Evolutionary conservation across 2,797 vertebrate genomes (phyloP).

Genomic region (Tauraco hartlaubi): DNA sequence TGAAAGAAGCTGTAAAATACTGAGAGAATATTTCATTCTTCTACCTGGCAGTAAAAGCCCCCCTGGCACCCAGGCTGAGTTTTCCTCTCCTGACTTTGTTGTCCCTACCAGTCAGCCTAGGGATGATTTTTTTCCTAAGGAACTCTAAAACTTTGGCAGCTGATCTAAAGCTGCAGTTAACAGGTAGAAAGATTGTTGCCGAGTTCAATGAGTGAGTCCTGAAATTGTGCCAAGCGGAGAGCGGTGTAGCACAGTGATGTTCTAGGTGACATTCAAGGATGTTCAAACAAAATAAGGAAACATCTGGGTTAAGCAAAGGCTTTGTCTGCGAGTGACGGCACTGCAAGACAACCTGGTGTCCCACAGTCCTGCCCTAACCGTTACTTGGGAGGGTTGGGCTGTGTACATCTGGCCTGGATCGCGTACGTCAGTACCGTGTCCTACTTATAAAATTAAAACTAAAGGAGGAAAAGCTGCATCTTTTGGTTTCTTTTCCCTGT

Average conservation of each 20-base stretch:
- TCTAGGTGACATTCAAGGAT: neutral
- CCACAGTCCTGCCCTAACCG: neutral
- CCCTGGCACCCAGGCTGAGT: neutral
- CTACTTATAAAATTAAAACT: neutral
- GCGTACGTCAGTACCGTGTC: rapidly evolving
- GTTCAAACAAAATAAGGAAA: slow-evolving; percentile 6
- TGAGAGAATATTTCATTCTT: neutral
- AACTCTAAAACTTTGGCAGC: neutral
- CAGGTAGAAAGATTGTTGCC: neutral
- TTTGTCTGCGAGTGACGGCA: neutral
- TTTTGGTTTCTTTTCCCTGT: neutral
- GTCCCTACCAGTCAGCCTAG: neutral
- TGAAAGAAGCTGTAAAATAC: neutral
- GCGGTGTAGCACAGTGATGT: neutral
- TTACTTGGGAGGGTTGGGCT: neutral
- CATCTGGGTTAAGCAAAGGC: neutral
- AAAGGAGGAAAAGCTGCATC: neutral
- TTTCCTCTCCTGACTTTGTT: neutral
- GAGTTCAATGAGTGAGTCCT: neutral
- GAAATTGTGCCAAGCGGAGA: neutral
- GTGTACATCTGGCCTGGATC: neutral
- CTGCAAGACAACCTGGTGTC: neutral
- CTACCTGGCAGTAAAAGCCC: neutral
- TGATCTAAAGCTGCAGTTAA: neutral
- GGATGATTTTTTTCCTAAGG: neutral